phyloP scores from a whole-genome alignment of 2,113 vertebrate genomes.

The Ia io region DNA sequence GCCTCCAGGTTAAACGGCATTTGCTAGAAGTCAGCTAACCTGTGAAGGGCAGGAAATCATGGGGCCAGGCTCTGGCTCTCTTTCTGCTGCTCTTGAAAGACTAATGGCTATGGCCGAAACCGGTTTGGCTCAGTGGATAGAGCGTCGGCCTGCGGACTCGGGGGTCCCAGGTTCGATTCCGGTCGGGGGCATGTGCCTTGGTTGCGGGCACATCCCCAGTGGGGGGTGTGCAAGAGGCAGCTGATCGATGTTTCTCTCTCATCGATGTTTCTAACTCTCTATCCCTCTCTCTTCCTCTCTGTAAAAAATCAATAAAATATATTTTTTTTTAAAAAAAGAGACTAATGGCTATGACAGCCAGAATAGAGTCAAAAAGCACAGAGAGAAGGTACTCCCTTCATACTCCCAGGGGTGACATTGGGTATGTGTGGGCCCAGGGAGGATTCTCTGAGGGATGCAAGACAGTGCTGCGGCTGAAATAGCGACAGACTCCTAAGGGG shows the following conservation, averaged over 20 bases:
- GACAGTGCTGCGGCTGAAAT: background rate
- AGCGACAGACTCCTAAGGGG: background rate
- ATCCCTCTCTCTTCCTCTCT: no score
- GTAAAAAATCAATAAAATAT: no score
- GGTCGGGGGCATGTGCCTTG: no score
- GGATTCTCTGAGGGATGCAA: background rate
- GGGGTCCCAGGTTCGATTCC: no score
- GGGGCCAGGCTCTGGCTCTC: background rate
- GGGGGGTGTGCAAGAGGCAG: no score
- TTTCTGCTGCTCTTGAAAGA: background rate
- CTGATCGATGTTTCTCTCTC: no score
- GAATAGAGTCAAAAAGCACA: background rate
- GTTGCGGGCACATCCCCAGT: no score
- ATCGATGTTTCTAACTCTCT: no score
- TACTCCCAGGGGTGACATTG: background rate
- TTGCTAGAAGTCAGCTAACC: slow-evolving; percentile 8
- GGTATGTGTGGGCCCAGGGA: background rate
- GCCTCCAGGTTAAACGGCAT: background rate
- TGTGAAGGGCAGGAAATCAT: background rate
- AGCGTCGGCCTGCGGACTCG: no score
- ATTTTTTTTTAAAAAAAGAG: no score
- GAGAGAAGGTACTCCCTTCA: background rate
- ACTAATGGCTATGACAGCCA: background rate
- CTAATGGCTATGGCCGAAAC: no score
- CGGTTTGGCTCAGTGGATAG: no score